Evolutionary conservation across 35 echinoderm and acorn worm species (phyloP).

Genomic region (Ophioderma brevispina): DNA sequence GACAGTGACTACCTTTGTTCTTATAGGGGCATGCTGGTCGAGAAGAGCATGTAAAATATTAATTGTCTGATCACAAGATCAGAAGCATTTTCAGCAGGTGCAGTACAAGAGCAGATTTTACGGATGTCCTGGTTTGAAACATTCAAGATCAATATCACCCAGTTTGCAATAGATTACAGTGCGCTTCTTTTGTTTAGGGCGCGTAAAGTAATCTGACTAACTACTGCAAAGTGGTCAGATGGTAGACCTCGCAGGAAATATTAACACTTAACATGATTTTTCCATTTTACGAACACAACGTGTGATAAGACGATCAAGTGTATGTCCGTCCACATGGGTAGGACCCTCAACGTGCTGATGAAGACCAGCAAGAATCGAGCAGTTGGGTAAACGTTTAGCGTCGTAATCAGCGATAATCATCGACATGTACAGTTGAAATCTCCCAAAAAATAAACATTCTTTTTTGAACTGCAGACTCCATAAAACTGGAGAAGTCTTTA

Average conservation of each 20-base stretch:
- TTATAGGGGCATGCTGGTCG: conserved; percentile 32
- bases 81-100: neutral
- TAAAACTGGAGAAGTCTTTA: neutral
- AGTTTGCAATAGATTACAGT: neutral
- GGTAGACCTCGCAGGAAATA: neutral
- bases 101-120: neutral
- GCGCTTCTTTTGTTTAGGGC: neutral
- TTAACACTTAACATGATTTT: neutral
- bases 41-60: conserved; percentile 6
- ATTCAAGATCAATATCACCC: neutral
- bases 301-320: neutral
- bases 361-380: neutral
- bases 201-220: neutral
- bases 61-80: neutral
- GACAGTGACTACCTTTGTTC: neutral
- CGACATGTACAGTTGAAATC: conserved; percentile 30
- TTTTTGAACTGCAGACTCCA: neutral
- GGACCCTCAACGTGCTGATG: neutral
- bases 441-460: neutral
- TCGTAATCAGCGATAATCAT: conserved; percentile 6
- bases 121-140: neutral
- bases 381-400: neutral
- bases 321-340: conserved; percentile 15
- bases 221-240: conserved; percentile 21
- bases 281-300: neutral